Evolutionary conservation across 1,140 invertebrate species (phyloP).

Genomic region (Drosophila erecta): DNA sequence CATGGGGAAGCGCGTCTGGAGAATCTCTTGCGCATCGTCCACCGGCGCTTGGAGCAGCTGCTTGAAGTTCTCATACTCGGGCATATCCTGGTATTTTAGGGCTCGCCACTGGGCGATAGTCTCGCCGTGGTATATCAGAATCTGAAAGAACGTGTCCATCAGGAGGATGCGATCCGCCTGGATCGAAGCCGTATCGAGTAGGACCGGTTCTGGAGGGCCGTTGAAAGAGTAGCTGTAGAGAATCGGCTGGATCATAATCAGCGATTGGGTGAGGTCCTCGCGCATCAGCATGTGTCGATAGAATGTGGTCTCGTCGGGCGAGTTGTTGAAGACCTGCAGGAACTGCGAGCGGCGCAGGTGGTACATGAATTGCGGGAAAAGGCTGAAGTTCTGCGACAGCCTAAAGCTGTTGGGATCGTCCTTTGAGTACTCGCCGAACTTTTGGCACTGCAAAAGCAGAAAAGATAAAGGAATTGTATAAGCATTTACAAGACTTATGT

Average conservation of each 20-base stretch:
- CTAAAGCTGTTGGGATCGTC: constrained; percentile 99
- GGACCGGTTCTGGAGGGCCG: constrained; percentile 98
- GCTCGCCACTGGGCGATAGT: constrained; percentile 99
- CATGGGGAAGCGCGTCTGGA: constrained; percentile 98
- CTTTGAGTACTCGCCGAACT: constrained; percentile 99
- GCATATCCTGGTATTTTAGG: constrained; percentile 96
- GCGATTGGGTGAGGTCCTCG: constrained; percentile 98
- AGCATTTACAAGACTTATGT: neutral
- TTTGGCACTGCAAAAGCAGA: constrained; percentile 93
- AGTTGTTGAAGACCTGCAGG: constrained; percentile 99
- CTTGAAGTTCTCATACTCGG: constrained; percentile 98
- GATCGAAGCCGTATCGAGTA: constrained; percentile 98
- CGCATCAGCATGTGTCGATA: constrained; percentile 99
- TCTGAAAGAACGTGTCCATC: constrained; percentile 99
- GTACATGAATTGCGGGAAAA: constrained; percentile 99
- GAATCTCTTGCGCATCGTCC: constrained; percentile 98
- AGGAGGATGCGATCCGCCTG: constrained; percentile 98
- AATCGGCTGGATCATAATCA: constrained; percentile 99
- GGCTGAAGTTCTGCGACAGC: constrained; percentile 97
- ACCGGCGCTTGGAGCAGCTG: constrained; percentile 98
- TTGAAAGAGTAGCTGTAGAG: constrained; percentile 99
- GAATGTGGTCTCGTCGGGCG: constrained; percentile 99
- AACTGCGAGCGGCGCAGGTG: constrained; percentile 99
- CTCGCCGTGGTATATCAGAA: constrained; percentile 99
- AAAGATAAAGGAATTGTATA: neutral